phyloP scores from a whole-genome alignment of 1,140 invertebrate genomes.

The Zelostemma sp. region DNA sequence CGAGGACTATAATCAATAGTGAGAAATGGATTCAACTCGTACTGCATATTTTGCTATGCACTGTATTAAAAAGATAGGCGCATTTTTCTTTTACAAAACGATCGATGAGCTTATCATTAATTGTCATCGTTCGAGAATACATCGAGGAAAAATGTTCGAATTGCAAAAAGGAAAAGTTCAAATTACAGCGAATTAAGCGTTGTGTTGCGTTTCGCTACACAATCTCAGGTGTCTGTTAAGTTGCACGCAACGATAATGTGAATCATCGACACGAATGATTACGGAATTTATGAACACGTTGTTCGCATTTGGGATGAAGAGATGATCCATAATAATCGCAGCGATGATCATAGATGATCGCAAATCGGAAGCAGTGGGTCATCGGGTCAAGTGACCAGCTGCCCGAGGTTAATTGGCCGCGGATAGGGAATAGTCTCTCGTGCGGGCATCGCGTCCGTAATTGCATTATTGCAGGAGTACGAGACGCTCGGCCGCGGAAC shows the following conservation, averaged over 20 bases:
- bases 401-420: slow-evolving; percentile 51
- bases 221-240: slow-evolving; percentile 37
- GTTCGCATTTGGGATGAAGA: slow-evolving; percentile 31
- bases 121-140: too few relatives aligned
- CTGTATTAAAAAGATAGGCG: too few relatives aligned
- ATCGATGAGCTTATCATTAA: too few relatives aligned
- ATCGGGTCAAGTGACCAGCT: slow-evolving; percentile 51
- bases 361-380: slow-evolving; percentile 48
- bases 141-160: too few relatives aligned
- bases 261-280: slow-evolving; percentile 38
- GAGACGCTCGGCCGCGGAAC: slow-evolving; percentile 18
- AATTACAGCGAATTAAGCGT: too few relatives aligned
- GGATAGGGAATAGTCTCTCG: slow-evolving; percentile 29
- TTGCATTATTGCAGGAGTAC: slow-evolving; percentile 48
- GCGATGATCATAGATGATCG: slow-evolving; percentile 44
- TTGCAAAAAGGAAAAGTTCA: too few relatives aligned
- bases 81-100: too few relatives aligned
- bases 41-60: too few relatives aligned
- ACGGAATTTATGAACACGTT: slow-evolving; percentile 41
- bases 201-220: too few relatives aligned
- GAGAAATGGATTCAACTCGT: too few relatives aligned
- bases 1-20: too few relatives aligned
- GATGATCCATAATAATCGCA: slow-evolving; percentile 42
- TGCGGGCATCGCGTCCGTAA: slow-evolving; percentile 29
- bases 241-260: slow-evolving; percentile 39